Evolutionary conservation across 2,888 invertebrate genomes (phyloP).

Genomic region (Ceriagrion tenellum): DNA sequence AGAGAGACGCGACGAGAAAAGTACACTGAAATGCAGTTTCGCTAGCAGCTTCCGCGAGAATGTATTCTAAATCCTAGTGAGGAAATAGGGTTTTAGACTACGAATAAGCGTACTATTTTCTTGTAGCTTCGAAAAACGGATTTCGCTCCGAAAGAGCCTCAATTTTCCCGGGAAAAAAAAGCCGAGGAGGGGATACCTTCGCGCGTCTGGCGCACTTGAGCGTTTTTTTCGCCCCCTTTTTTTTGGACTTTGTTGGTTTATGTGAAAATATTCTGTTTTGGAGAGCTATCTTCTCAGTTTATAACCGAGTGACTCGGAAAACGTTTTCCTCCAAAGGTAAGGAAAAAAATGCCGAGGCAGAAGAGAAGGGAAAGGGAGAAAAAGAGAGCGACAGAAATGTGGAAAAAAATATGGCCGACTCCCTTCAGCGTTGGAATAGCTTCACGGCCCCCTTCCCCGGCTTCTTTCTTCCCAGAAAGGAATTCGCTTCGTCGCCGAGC

Average conservation of each 20-base stretch:
- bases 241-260: slow-evolving; percentile 18
- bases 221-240: not conserved
- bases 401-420: not conserved
- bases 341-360: not conserved
- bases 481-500: too few relatives aligned
- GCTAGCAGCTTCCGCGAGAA: not conserved
- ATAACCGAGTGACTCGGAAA: slow-evolving; percentile 11
- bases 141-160: slow-evolving; percentile 9
- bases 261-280: slow-evolving; percentile 2
- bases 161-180: not conserved
- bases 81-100: too few relatives aligned
- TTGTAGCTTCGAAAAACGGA: not conserved
- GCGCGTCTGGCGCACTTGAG: not conserved
- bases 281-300: slow-evolving; percentile 18
- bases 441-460: too few relatives aligned
- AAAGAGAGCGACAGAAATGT: not conserved
- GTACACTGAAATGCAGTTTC: not conserved
- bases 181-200: not conserved
- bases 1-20: too few relatives aligned
- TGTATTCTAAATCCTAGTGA: not conserved
- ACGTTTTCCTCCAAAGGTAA: not conserved
- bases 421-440: not conserved
- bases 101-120: too few relatives aligned
- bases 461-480: too few relatives aligned
- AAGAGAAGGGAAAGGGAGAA: not conserved